phyloP scores from a whole-genome alignment of 1,140 invertebrate species.

The Aethina tumida region DNA sequence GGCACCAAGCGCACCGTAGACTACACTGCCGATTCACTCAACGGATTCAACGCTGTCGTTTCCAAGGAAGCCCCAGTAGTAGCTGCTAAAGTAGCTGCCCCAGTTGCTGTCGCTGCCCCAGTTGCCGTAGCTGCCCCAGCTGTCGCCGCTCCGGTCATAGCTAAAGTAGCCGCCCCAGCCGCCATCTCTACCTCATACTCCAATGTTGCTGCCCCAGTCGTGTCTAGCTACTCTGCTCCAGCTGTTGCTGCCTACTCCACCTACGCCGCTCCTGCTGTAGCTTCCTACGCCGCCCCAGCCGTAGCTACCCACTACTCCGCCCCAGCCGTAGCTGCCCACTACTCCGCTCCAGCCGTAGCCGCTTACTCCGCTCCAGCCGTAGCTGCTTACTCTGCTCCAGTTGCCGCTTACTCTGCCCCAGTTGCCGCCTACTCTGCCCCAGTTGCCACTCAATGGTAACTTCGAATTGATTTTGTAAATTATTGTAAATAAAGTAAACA shows the following conservation, averaged over 20 bases:
- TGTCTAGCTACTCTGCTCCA: too few relatives aligned
- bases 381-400: constrained; percentile 4
- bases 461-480: background rate
- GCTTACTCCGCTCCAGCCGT: too few relatives aligned
- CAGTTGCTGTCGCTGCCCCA: constrained; percentile 11
- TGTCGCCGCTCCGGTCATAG: constrained; percentile 20
- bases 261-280: constrained; percentile 17
- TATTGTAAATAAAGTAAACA: constrained; percentile 6
- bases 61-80: constrained; percentile 27
- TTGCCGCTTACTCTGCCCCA: constrained; percentile 12
- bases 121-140: constrained; percentile 7
- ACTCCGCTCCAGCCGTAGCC: too few relatives aligned
- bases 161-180: constrained; percentile 28
- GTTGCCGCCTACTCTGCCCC: too few relatives aligned
- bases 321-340: too few relatives aligned
- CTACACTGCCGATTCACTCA: constrained; percentile 49
- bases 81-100: constrained; percentile 8
- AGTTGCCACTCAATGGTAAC: constrained; percentile 9
- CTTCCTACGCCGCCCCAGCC: too few relatives aligned
- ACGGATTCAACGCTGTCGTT: constrained; percentile 51
- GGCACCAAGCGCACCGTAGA: constrained; percentile 50
- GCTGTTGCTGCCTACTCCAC: constrained; percentile 19
- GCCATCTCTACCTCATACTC: too few relatives aligned
- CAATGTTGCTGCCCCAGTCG: constrained; percentile 24
- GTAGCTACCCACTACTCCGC: too few relatives aligned